Evolutionary conservation across 1,140 invertebrate species (phyloP).

Genomic region (Zaprionus taronus): DNA sequence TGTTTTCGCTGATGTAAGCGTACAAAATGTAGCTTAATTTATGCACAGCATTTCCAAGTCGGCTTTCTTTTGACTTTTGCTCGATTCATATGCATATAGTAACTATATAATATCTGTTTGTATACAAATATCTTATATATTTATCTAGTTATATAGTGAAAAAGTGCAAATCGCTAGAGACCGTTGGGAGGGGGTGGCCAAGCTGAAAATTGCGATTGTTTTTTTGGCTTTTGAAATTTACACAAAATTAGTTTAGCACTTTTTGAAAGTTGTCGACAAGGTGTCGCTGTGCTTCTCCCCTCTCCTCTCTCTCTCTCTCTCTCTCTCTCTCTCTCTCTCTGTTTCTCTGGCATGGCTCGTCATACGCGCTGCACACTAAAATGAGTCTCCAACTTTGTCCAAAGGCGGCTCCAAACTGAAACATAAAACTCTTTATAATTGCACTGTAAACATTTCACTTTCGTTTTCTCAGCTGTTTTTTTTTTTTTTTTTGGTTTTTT

Average conservation of each 20-base stretch:
- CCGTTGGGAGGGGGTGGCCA: slow-evolving; percentile 46
- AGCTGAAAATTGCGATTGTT: slow-evolving; percentile 11
- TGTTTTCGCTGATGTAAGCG: slow-evolving; percentile 71
- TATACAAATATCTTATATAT: neutral
- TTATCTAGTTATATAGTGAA: neutral
- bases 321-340: neutral
- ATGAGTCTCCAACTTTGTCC: slow-evolving; percentile 40
- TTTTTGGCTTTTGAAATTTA: slow-evolving; percentile 44
- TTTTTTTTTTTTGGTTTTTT: neutral
- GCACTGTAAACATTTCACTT: slow-evolving; percentile 81
- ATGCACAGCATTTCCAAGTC: slow-evolving; percentile 69
- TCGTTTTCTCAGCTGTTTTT: slow-evolving; percentile 53
- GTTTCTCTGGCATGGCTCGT: slow-evolving; percentile 22
- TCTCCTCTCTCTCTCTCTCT: neutral
- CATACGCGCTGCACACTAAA: slow-evolving; percentile 77
- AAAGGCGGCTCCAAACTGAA: slow-evolving; percentile 48
- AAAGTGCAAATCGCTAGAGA: slow-evolving; percentile 28
- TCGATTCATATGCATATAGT: slow-evolving; percentile 18
- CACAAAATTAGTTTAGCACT: slow-evolving; percentile 73
- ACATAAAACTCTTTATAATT: slow-evolving; percentile 82
- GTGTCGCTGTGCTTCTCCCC: neutral
- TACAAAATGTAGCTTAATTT: slow-evolving; percentile 70
- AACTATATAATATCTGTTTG: slow-evolving; percentile 12
- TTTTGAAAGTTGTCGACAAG: slow-evolving; percentile 69
- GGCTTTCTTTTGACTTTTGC: slow-evolving; percentile 69